Conservation (phyloP, 2,113 vertebrate species). For the Artemisiospiza belli region DNA sequence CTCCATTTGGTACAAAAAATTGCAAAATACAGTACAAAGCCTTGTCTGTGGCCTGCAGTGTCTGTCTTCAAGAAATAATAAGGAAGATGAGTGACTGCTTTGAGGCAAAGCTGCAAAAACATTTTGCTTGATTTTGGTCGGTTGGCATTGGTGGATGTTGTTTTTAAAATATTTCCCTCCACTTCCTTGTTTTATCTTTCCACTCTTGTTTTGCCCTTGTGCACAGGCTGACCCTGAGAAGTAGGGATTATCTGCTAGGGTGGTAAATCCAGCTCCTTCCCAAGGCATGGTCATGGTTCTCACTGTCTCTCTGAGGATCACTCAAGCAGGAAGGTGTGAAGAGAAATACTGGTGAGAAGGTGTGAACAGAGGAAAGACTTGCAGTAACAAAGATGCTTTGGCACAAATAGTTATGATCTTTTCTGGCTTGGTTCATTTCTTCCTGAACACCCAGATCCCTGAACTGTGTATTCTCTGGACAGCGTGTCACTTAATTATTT, state of each 20-base stretch:
- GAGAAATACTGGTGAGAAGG: background rate
- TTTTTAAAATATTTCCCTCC: background rate
- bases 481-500: constrained; percentile 55
- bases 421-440: background rate
- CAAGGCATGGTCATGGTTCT: background rate
- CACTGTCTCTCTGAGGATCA: background rate
- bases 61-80: background rate
- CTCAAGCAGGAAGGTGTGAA: background rate
- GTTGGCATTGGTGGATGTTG: rapidly evolving
- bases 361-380: background rate
- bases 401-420: background rate
- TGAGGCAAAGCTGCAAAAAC: background rate
- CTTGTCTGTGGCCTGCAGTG: background rate
- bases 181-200: background rate
- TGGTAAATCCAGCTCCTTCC: background rate
- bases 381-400: constrained; percentile 6
- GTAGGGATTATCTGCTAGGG: background rate
- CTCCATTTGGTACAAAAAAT: background rate
- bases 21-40: background rate
- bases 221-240: background rate
- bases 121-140: background rate
- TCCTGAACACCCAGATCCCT: background rate
- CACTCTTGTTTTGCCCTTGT: background rate
- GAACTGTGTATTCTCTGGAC: constrained; percentile 31
- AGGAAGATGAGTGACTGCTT: background rate